Percentiles rank a stretch among this genome's conserved stretches.
Conservation (phyloP, 1,140 invertebrate species). For the Lethocerus indicus region DNA sequence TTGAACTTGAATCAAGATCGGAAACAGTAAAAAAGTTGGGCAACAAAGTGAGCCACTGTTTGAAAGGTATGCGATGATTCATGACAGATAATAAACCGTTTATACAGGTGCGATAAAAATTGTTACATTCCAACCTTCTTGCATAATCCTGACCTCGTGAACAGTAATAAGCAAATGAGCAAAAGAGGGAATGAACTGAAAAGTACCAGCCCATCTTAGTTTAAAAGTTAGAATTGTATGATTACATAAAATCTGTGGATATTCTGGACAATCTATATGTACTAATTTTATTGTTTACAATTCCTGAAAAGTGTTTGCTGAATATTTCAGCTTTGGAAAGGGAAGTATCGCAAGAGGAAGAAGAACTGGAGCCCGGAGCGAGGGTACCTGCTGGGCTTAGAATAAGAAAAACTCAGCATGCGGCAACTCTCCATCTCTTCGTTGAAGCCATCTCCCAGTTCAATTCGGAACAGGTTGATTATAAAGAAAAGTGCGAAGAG, state of each 20-base stretch:
- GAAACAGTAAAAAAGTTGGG: slow-evolving; percentile 17
- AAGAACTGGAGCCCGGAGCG: slow-evolving; percentile 12
- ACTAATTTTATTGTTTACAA: background rate
- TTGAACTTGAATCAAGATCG: slow-evolving; percentile 15
- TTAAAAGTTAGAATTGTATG: too few relatives aligned
- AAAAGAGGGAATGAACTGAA: too few relatives aligned
- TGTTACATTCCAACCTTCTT: background rate
- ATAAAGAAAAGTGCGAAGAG: slow-evolving; percentile 20
- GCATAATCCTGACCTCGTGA: too few relatives aligned
- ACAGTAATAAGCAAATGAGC: too few relatives aligned
- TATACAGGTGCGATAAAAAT: background rate
- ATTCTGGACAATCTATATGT: background rate
- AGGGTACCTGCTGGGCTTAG: slow-evolving; percentile 16
- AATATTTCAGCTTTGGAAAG: slow-evolving; percentile 18
- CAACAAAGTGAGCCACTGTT: slow-evolving; percentile 16
- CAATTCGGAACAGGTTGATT: slow-evolving; percentile 19
- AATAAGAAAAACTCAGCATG: slow-evolving; percentile 19
- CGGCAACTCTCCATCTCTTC: slow-evolving; percentile 18
- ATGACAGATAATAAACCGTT: background rate
- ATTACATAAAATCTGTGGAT: background rate
- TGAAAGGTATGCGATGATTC: slow-evolving; percentile 16
- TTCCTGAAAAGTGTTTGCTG: slow-evolving; percentile 1
- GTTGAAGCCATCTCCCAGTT: slow-evolving; percentile 19
- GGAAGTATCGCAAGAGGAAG: slow-evolving; percentile 18
- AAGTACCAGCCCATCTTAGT: too few relatives aligned